Percentiles rank a stretch among this genome's conserved stretches.
phyloP scores from a whole-genome alignment of 2,888 invertebrate genomes.

The Andrena trimmerana region DNA sequence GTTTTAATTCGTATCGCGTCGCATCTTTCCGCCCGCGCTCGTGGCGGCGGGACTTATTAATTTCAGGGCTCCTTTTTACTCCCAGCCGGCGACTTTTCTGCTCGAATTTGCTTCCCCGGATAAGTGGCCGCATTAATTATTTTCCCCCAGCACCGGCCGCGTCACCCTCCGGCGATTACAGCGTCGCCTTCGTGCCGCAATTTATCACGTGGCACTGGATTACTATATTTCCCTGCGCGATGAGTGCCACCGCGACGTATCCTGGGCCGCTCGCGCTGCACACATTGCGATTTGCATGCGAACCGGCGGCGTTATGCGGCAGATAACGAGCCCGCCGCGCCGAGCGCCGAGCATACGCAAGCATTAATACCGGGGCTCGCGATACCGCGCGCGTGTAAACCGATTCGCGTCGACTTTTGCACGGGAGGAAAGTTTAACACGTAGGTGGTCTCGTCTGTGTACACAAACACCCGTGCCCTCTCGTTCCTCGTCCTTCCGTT shows the following conservation, averaged over 20 bases:
- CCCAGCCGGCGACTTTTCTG: slow-evolving; percentile 34
- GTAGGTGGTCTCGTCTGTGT: slow-evolving; percentile 48
- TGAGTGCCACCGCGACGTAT: slow-evolving; percentile 62
- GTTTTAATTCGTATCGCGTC: slow-evolving; percentile 42
- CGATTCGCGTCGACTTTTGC: slow-evolving; percentile 77
- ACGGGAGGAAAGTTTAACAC: slow-evolving; percentile 72
- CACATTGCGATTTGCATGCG: slow-evolving; percentile 76
- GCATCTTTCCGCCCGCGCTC: slow-evolving; percentile 37
- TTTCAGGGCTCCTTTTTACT: slow-evolving; percentile 18
- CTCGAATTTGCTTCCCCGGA: slow-evolving; percentile 47
- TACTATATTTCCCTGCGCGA: slow-evolving; percentile 70
- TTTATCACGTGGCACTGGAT: slow-evolving; percentile 69
- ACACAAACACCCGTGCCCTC: slow-evolving; percentile 33
- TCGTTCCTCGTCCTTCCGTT: neutral
- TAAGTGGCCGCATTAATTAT: slow-evolving; percentile 68
- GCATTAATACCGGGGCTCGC: slow-evolving; percentile 68
- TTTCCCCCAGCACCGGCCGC: slow-evolving; percentile 8
- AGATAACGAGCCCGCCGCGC: slow-evolving; percentile 71
- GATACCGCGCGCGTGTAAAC: slow-evolving; percentile 76
- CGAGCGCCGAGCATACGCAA: slow-evolving; percentile 69
- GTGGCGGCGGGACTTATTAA: slow-evolving; percentile 48
- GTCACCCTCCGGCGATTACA: slow-evolving; percentile 59
- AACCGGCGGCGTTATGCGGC: slow-evolving; percentile 70
- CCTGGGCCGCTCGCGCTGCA: slow-evolving; percentile 56
- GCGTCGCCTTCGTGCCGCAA: slow-evolving; percentile 61